Evolutionary conservation across 2,888 invertebrate species (phyloP).

Genomic region (Parelbella ahira): DNA sequence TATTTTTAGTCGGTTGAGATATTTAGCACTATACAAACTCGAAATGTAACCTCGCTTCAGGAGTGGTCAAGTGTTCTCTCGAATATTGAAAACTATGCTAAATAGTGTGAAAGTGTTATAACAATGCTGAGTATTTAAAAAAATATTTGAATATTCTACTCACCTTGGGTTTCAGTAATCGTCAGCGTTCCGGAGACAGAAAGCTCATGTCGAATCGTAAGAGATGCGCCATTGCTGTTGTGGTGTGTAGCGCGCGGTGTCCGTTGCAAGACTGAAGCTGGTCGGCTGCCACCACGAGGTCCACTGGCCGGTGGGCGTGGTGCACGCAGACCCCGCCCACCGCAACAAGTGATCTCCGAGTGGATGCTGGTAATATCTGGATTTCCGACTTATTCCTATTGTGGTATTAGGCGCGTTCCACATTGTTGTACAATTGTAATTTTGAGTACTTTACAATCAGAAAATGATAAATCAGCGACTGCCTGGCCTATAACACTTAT

Average conservation of each 20-base stretch:
- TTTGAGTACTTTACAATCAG: no score
- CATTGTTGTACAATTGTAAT: no score
- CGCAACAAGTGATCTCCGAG: constrained; percentile 58
- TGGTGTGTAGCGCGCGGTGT: constrained; percentile 32
- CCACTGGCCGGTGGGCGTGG: constrained; percentile 38
- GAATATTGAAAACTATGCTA: no score
- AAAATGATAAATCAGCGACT: no score
- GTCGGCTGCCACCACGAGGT: constrained; percentile 25
- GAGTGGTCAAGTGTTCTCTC: no score
- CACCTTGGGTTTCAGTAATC: constrained; percentile 75
- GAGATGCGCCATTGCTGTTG: constrained; percentile 56
- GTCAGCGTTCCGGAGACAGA: constrained; percentile 78
- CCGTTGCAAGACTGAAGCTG: constrained; percentile 30
- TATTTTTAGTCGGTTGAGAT: no score
- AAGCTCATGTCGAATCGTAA: constrained; percentile 72
- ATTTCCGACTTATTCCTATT: constrained; percentile 14
- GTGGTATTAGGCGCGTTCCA: constrained; percentile 11
- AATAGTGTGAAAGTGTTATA: no score
- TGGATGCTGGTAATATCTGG: constrained; percentile 6
- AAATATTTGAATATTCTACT: no score
- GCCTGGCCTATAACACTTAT: no score
- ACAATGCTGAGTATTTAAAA: no score
- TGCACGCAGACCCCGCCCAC: constrained; percentile 49
- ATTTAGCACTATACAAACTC: no score
- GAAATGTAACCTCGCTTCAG: no score